phyloP scores from a whole-genome alignment of 2,797 vertebrate genomes.

The Pseudotriccus pelzelni region DNA sequence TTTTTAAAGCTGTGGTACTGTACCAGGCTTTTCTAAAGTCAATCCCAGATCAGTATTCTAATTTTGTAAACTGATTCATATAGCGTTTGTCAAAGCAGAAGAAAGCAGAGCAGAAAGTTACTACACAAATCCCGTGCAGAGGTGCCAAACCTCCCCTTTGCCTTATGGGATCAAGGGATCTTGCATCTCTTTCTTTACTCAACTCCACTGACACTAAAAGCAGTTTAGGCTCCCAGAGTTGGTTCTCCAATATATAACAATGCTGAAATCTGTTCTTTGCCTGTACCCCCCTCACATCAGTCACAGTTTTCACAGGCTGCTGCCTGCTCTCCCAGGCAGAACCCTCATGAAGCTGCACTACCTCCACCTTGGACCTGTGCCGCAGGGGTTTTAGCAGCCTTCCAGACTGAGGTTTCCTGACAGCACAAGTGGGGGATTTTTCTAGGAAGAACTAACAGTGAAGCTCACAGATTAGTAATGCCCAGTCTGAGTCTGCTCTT shows the following conservation, averaged over 20 bases:
- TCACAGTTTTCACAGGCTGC: background rate
- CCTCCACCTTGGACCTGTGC: background rate
- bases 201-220: background rate
- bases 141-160: background rate
- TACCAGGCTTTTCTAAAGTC: background rate
- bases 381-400: background rate
- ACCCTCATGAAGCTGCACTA: background rate
- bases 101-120: background rate
- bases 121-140: background rate
- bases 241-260: fast-evolving
- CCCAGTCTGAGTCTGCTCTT: background rate
- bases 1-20: background rate
- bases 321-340: background rate
- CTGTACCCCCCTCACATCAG: background rate
- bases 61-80: background rate
- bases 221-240: background rate
- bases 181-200: background rate
- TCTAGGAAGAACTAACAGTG: background rate
- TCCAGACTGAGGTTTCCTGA: constrained; percentile 2
- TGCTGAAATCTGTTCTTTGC: background rate
- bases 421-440: background rate
- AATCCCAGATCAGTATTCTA: background rate
- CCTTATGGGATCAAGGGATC: background rate
- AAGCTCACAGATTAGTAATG: background rate
- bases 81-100: background rate